Conservation (phyloP, 2,113 vertebrate species). For the Dipodomys merriami region DNA sequence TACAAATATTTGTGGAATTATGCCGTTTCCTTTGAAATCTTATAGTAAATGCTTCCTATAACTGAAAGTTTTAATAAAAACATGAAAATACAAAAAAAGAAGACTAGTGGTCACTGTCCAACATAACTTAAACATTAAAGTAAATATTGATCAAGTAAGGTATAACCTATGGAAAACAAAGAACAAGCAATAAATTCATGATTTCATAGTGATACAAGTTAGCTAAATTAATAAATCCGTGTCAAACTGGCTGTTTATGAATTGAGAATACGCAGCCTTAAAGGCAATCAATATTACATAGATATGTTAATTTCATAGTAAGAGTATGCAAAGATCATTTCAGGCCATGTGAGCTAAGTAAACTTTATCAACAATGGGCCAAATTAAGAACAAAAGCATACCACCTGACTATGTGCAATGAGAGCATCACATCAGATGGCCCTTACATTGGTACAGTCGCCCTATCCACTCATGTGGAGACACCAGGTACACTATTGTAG, state of each 20-base stretch:
- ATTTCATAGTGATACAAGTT: neutral
- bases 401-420: neutral
- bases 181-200: neutral
- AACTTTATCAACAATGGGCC: neutral
- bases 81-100: neutral
- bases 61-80: neutral
- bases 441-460: rapidly evolving
- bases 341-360: neutral
- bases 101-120: neutral
- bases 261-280: neutral
- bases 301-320: neutral
- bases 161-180: neutral
- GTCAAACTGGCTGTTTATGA: neutral
- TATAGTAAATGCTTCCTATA: neutral
- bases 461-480: neutral
- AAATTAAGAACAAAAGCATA: neutral
- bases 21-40: neutral
- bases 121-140: neutral
- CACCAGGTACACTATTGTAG: neutral
- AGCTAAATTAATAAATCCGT: neutral
- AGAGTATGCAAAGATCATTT: neutral
- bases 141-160: neutral
- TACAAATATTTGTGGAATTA: neutral
- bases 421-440: neutral
- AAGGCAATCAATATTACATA: neutral